These are phyloP conservation scores for Xanthorhoe spadicearia DNA, from an alignment of 2,888 invertebrate genomes.

Conservation along the genomic window DNA sequence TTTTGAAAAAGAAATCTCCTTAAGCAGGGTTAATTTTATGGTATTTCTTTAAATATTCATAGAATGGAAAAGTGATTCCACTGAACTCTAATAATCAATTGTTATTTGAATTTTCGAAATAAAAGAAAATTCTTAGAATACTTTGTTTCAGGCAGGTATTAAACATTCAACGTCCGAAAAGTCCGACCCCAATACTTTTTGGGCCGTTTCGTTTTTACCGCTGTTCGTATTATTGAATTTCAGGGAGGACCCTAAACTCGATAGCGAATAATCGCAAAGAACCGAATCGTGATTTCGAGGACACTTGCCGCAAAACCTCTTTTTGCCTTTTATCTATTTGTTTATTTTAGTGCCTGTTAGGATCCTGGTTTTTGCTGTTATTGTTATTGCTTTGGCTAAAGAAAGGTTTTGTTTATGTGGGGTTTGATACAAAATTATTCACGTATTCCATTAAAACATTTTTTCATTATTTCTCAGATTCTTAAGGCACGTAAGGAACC, in stretches of 20 bases:
- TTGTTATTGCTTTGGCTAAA: slow-evolving; percentile 38
- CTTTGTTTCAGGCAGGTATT: slow-evolving; percentile 27
- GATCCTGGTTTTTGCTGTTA: slow-evolving; percentile 44
- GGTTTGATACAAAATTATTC: slow-evolving; percentile 1
- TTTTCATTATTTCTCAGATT: no score
- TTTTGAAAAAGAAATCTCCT: no score
- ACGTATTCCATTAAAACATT: not conserved
- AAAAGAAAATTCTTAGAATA: slow-evolving; percentile 13
- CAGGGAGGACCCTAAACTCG: slow-evolving; percentile 48
- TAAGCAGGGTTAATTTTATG: no score
- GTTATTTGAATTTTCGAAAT: not conserved
- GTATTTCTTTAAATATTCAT: no score
- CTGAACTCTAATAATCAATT: not conserved
- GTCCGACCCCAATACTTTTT: slow-evolving; percentile 47
- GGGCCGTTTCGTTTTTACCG: slow-evolving; percentile 50
- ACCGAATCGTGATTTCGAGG: slow-evolving; percentile 59
- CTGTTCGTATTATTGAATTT: slow-evolving; percentile 58
- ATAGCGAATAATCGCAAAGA: slow-evolving; percentile 60
- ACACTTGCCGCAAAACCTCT: slow-evolving; percentile 56
- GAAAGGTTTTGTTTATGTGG: slow-evolving; percentile 25
- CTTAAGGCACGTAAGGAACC: no score
- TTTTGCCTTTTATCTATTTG: slow-evolving; percentile 58
- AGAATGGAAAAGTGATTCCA: no score
- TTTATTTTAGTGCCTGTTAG: slow-evolving; percentile 56
- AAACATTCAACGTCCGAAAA: slow-evolving; percentile 38